Base-by-base conservation (phyloP, 2,797 vertebrate genomes). In the Scolopax bukidnonensis region DNA sequence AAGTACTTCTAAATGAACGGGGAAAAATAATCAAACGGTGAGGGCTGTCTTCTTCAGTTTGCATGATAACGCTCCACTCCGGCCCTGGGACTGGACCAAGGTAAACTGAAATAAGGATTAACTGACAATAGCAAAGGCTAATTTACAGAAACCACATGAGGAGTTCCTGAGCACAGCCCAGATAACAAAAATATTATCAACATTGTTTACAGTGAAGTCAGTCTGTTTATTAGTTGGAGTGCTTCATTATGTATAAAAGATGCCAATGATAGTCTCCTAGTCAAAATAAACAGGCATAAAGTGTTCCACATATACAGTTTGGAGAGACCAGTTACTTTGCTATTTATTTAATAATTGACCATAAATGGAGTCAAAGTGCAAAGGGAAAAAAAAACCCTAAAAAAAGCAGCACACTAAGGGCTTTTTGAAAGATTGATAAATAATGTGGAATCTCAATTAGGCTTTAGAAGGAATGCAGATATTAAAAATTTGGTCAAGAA, bases 401-500 rank as follows among this genome's bases (percentile, higher is more conserved):
- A 97, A 98, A 98, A 98, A 98, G 95, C 97, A 97, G 97, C 98
- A 50, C 98, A 98, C 98, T 98, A 98, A 98, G 98, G 98, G 97
- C 98, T 98, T 98, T 98, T 98, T 98, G 95, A 98, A 98, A 99
- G 98, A 99, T 99, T 99, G 99, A 99, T 99, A 99, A 99, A 99
- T 99, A 99, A 98, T 98, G 98, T 98, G 98, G 99, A 99, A 99
- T 99, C 99, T 99, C 99, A 99, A 99, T 99, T 99, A 99, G 98
- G 98, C 98, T 98, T 98, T 98, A 98, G 98, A 98, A 98, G 98
- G 98, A 99, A 99, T 98, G 98, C 99, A 99, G 99, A 99, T 99
- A 99, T 99, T 99, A 99, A 99, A 99, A 99, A 99, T 99, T 99
- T 99, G 99, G 99, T 99, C 99, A 99, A 99, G 99, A 99, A 99